Conservation (phyloP, 1,140 invertebrate genomes). For the Drosophila seguyi region DNA sequence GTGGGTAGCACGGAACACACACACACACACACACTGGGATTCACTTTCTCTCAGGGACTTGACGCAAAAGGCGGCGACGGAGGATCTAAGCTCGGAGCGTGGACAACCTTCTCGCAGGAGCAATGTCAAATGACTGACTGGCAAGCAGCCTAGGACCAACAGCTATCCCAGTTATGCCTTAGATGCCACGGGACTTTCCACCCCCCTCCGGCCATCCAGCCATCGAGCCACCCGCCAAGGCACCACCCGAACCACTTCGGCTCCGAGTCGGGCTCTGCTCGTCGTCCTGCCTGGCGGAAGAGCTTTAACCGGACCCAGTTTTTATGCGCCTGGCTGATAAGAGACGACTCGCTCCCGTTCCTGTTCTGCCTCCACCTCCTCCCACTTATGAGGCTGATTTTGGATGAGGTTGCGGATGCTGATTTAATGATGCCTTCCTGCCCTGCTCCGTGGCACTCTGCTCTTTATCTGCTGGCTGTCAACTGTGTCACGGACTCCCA, state of each 20-base stretch:
- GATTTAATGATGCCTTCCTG: slow-evolving; percentile 55
- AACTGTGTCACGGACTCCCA: slow-evolving; percentile 50
- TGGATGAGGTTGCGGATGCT: slow-evolving; percentile 50
- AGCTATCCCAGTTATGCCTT: slow-evolving; percentile 79
- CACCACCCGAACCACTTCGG: slow-evolving; percentile 59
- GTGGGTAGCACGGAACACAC: slow-evolving; percentile 44
- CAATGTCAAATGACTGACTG: slow-evolving; percentile 84
- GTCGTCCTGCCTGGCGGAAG: slow-evolving; percentile 51
- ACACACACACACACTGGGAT: slow-evolving; percentile 27
- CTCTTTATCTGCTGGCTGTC: slow-evolving; percentile 38
- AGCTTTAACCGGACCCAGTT: slow-evolving; percentile 76
- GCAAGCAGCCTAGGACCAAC: slow-evolving; percentile 51
- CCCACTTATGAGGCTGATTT: slow-evolving; percentile 37
- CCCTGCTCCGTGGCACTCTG: slow-evolving; percentile 10
- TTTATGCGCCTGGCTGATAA: slow-evolving; percentile 66
- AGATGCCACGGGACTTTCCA: slow-evolving; percentile 72
- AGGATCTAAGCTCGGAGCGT: slow-evolving; percentile 51
- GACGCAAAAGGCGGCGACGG: slow-evolving; percentile 27
- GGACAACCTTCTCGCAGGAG: slow-evolving; percentile 84
- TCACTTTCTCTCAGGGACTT: slow-evolving; percentile 28
- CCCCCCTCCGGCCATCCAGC: slow-evolving; percentile 9
- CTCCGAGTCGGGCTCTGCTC: slow-evolving; percentile 41
- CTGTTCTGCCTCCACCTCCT: neutral
- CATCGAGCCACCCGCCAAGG: slow-evolving; percentile 17
- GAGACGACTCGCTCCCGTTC: slow-evolving; percentile 34